Conservation (phyloP, 1,140 invertebrate genomes). For the Drosophila baimaii region DNA sequence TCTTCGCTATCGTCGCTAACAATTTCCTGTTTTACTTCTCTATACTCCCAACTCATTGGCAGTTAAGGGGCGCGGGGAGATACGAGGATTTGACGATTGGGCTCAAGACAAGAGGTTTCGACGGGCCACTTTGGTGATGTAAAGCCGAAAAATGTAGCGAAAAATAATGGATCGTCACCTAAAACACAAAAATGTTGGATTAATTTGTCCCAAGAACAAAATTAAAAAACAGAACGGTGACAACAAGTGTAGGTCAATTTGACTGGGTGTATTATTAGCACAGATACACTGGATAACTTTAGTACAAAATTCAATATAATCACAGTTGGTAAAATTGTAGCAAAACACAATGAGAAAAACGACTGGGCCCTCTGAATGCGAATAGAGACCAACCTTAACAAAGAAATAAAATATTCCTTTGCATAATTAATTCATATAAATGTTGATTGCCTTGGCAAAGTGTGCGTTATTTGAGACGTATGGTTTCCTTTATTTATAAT, state of each 20-base stretch:
- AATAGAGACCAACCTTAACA: not conserved
- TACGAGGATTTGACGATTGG: not conserved
- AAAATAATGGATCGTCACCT: not conserved
- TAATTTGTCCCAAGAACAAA: conserved; percentile 13
- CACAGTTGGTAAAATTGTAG: conserved; percentile 6
- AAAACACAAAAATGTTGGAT: conserved; percentile 11
- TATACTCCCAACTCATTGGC: conserved; percentile 11
- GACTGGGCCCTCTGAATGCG: not conserved
- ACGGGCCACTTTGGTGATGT: not conserved
- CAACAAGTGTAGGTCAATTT: conserved; percentile 13
- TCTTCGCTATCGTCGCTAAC: conserved; percentile 14
- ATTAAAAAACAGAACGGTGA: not conserved
- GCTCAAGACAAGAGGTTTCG: not conserved
- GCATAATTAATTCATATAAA: conserved; percentile 3
- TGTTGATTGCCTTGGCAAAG: not conserved
- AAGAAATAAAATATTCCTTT: conserved; percentile 7
- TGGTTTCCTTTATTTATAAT: not conserved
- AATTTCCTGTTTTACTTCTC: conserved; percentile 10
- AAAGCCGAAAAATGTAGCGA: not conserved
- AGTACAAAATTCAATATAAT: conserved; percentile 15
- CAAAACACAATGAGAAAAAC: conserved; percentile 1
- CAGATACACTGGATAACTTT: conserved; percentile 15
- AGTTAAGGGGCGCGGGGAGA: not conserved
- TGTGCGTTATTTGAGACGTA: not conserved
- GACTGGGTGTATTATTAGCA: conserved; percentile 10